A percentile compares a stretch with the other conserved stretches of the same genome.
Conservation (phyloP, 2,888 invertebrate species). For the Camptogramma bilineatum region DNA sequence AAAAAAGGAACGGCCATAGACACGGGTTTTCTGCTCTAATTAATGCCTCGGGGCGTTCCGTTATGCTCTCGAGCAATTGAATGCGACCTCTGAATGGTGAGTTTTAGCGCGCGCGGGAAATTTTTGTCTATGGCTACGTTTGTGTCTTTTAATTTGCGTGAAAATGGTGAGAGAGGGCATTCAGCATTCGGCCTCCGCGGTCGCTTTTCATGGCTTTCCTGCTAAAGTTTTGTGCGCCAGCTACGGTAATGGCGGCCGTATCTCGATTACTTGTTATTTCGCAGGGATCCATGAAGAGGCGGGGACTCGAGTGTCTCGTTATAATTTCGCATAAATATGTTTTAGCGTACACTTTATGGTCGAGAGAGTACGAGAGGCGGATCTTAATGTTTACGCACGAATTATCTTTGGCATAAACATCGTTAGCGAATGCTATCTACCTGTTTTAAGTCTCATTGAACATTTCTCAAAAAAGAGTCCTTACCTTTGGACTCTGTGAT, state of each 20-base stretch:
- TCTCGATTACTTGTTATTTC: constrained; percentile 72
- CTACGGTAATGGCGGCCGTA: constrained; percentile 56
- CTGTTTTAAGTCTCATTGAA: constrained; percentile 27
- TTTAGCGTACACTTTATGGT: constrained; percentile 67
- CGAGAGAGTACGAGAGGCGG: constrained; percentile 54
- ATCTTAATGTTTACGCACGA: constrained; percentile 75
- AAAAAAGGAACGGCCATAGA: constrained; percentile 80
- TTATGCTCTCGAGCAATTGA: constrained; percentile 78
- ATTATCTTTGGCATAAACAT: constrained; percentile 68
- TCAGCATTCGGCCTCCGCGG: constrained; percentile 61
- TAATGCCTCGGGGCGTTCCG: constrained; percentile 84
- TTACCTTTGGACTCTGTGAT: constrained; percentile 1
- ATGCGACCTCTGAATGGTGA: constrained; percentile 78
- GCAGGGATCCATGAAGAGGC: constrained; percentile 56
- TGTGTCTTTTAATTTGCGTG: constrained; percentile 84
- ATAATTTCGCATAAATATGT: constrained; percentile 81
- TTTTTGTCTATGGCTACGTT: constrained; percentile 73
- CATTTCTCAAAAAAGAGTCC: constrained; percentile 16
- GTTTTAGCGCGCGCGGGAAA: constrained; percentile 75
- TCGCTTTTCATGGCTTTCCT: constrained; percentile 67
- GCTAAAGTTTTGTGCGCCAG: constrained; percentile 63
- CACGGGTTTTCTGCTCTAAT: constrained; percentile 82
- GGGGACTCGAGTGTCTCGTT: constrained; percentile 72
- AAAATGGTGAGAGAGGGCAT: constrained; percentile 79
- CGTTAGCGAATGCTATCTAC: constrained; percentile 51